Conservation (phyloP, 2,888 invertebrate genomes). For the Caenorhabditis sulstoni region DNA sequence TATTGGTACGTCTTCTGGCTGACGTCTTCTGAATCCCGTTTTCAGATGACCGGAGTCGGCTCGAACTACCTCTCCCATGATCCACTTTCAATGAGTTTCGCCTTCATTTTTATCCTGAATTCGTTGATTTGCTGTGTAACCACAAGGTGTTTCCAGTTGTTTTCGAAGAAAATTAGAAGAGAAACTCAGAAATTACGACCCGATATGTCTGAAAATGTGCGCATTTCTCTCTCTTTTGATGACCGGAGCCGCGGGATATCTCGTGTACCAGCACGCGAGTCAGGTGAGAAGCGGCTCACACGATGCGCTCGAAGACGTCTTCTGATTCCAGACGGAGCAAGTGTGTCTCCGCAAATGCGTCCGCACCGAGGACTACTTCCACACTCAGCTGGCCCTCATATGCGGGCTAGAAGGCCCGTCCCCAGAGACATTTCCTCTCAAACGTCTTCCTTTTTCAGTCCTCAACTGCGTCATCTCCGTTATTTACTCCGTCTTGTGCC, state of each 20-base stretch:
- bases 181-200: conserved; percentile 37
- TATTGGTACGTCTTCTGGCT: conserved; percentile 22
- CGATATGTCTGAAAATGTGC: conserved; percentile 42
- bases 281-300: too few species aligned
- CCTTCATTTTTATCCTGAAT: conserved; percentile 33
- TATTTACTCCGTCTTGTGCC: conserved; percentile 33
- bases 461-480: conserved; percentile 43
- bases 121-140: conserved; percentile 42
- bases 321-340: conserved; percentile 41
- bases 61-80: conserved; percentile 47
- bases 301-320: too few species aligned
- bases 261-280: conserved; percentile 41
- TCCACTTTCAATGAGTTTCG: conserved; percentile 46
- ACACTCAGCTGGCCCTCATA: conserved; percentile 38
- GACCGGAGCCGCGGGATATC: conserved; percentile 37
- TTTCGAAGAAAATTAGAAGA: neutral
- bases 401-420: conserved; percentile 41
- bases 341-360: conserved; percentile 47
- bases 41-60: conserved; percentile 51
- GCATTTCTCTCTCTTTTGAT: conserved; percentile 27
- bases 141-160: conserved; percentile 18
- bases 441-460: conserved; percentile 20
- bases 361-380: conserved; percentile 49
- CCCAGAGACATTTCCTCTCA: neutral
- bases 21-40: neutral